Conservation (phyloP, 2,113 vertebrate species). For the Salvelinus sp. region DNA sequence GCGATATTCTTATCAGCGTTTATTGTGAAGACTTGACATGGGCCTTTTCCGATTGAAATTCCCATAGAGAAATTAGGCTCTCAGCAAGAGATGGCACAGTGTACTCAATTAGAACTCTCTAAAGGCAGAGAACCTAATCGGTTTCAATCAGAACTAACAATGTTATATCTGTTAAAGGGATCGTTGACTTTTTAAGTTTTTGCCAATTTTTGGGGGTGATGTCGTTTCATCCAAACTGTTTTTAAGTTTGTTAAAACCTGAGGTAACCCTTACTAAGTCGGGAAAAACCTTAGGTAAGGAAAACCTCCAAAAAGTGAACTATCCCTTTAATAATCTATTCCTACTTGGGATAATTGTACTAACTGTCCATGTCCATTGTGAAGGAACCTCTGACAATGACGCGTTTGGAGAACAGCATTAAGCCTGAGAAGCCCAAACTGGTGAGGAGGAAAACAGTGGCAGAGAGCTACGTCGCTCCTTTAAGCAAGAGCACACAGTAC, state of each 20-base stretch:
- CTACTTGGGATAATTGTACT: not conserved
- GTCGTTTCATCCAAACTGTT: too few species aligned
- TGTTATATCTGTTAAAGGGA: not conserved
- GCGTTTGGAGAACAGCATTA: slow-evolving; percentile 86
- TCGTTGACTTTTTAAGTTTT: too few species aligned
- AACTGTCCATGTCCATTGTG: slow-evolving; percentile 16
- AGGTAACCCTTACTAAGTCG: too few species aligned
- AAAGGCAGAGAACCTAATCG: slow-evolving; percentile 3
- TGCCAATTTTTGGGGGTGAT: too few species aligned
- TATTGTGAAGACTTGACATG: not conserved
- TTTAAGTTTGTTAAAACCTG: too few species aligned
- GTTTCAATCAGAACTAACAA: not conserved
- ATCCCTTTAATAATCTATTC: not conserved
- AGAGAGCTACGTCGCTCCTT: slow-evolving; percentile 87
- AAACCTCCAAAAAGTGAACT: too few species aligned
- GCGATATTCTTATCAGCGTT: not conserved
- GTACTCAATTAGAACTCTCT: slow-evolving; percentile 1
- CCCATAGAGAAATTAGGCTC: not conserved
- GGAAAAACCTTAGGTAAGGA: too few species aligned
- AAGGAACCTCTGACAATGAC: slow-evolving; percentile 86
- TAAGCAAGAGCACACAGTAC: slow-evolving; percentile 84
- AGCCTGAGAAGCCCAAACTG: slow-evolving; percentile 91
- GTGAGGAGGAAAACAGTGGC: slow-evolving; percentile 86
- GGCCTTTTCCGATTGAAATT: not conserved
- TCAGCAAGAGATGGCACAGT: not conserved